Evolutionary conservation across 92 coral and sea anemone species (phyloP), one percentile per base, ranked within the genome.

Genomic region (Anthopleura xanthogrammica): DNA sequence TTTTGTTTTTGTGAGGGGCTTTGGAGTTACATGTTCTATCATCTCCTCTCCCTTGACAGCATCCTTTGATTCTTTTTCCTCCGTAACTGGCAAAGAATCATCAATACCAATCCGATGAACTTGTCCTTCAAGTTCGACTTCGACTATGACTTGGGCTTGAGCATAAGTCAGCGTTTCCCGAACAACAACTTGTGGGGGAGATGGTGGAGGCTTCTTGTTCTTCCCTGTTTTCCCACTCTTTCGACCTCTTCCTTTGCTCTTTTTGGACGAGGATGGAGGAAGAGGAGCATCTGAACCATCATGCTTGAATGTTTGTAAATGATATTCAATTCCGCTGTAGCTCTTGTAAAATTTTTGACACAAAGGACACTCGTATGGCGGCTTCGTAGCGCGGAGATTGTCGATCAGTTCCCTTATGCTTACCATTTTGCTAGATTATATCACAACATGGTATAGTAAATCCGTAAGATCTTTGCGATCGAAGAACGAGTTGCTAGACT

Each of bases 321-420:
- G 99, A 94, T 97, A 97, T 89, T 97, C 99, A 79, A 97, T 97
- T 91, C 99, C 99, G 81, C 98, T 94, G 87, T 94, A 97, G 92
- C 99, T 97, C 91, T 97, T 97, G 92, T 97, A 97, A 46, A 94
- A 92, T 90, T 97, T 97, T 76, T 97, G 97, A 80, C 99, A 97
- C 91, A 97, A 89, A 94, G 99, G 99, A 83, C 99, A 97, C 82
- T 92, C 98, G 82, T 92, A 97, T 56, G 99, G 99, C 88, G 99
- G 97, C 75, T 92, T 89, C 39, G 98, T 97, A 40, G 97, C 99
- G 73, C 98, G 91, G 77, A 97, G 88, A 76, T 91, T 91, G 86
- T 94, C 98, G 89, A 97, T 94, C 76, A 97, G 95, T 85, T 97
- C 99, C 72, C 98, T 86, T 62, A 94, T 83, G 87, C 89, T 97